phyloP scores from a whole-genome alignment of 2,888 invertebrate species.

The Heliconius charithonia region DNA sequence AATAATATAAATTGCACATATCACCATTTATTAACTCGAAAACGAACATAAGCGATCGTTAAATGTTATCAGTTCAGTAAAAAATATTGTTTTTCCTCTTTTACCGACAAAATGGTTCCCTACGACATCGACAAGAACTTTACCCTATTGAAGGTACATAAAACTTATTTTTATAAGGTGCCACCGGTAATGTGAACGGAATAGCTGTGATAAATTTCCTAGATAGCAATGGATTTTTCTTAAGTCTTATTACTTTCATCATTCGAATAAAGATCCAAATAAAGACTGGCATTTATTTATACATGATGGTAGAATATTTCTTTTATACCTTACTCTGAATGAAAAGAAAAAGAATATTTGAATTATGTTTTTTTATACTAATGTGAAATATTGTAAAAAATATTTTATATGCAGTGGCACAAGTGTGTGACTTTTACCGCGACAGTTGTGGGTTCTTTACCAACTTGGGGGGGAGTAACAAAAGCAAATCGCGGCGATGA shows the following conservation, averaged over 20 bases:
- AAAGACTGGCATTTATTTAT: slow-evolving; percentile 4
- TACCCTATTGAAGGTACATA: slow-evolving; percentile 30
- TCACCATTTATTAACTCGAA: background rate
- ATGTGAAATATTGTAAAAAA: background rate
- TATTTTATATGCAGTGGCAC: too few relatives aligned
- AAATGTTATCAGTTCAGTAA: background rate
- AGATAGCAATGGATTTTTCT: slow-evolving; percentile 27
- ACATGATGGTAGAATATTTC: background rate
- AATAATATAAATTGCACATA: background rate
- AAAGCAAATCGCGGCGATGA: background rate
- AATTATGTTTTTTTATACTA: background rate
- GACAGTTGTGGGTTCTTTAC: background rate
- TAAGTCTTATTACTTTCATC: slow-evolving; percentile 24
- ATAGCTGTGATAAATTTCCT: slow-evolving; percentile 33
- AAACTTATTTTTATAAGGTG: slow-evolving; percentile 34
- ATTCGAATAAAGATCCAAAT: slow-evolving; percentile 11
- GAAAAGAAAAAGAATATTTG: background rate
- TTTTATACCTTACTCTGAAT: background rate
- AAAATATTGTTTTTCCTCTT: background rate
- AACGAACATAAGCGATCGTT: background rate
- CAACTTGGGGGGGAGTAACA: too few relatives aligned
- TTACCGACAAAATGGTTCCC: slow-evolving; percentile 28
- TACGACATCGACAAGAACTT: slow-evolving; percentile 18
- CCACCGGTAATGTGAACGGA: slow-evolving; percentile 21
- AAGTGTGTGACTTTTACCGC: too few relatives aligned